Evolutionary conservation across 2,113 vertebrate genomes (phyloP).

Genomic region (Tachycineta bicolor): DNA sequence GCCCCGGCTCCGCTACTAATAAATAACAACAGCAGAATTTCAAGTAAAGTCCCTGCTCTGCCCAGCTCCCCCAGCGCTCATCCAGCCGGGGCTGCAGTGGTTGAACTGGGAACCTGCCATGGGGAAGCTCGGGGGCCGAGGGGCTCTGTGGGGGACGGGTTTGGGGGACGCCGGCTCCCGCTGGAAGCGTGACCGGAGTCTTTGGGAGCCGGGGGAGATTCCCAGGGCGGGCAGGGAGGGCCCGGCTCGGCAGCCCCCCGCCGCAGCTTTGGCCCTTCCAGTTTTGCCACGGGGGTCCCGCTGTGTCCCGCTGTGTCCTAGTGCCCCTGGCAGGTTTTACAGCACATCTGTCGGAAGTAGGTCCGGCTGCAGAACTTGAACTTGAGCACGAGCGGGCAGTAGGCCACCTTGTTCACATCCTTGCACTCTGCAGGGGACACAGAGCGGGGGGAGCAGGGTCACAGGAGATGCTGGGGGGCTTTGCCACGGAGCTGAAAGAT

Average conservation of each 20-base stretch:
- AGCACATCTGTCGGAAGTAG: conserved; percentile 99
- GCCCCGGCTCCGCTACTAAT: conserved; percentile 31
- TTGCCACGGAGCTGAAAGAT: not conserved
- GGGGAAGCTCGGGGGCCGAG: not conserved
- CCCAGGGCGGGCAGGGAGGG: not conserved
- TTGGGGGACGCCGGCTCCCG: not conserved
- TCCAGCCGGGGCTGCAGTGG: not conserved
- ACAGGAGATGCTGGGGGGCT: not conserved
- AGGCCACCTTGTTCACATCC: conserved; percentile 99
- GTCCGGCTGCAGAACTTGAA: conserved; percentile 98
- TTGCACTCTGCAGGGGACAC: conserved; percentile 87
- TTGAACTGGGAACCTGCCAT: conserved; percentile 15
- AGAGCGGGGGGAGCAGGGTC: not conserved
- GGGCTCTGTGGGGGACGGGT: not conserved
- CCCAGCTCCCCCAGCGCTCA: not conserved
- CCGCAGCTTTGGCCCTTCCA: conserved; percentile 40
- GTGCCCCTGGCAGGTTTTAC: conserved; percentile 98
- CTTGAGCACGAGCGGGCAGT: conserved; percentile 99
- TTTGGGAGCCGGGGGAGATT: not conserved
- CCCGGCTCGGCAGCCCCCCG: not conserved
- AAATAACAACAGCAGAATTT: conserved; percentile 66
- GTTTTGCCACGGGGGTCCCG: conserved; percentile 6
- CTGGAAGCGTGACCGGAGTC: not conserved
- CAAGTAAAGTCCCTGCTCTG: conserved; percentile 53
- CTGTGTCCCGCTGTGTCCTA: conserved; percentile 63